Base-by-base conservation (phyloP, 2,888 invertebrate species). In the Octodonta nipae region DNA sequence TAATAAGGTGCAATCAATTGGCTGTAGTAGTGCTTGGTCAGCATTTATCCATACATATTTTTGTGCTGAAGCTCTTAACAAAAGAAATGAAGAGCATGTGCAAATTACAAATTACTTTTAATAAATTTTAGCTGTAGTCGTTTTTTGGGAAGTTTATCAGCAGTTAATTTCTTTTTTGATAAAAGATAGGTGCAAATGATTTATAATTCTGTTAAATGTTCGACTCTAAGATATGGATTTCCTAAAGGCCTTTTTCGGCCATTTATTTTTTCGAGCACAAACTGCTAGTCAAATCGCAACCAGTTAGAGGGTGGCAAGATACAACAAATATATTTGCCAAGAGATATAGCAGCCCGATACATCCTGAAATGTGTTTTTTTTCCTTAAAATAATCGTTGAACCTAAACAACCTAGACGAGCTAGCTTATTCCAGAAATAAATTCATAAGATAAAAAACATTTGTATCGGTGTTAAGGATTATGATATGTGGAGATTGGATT, bases 21-120 rank as follows among this genome's bases (percentile, higher is more conserved):
- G 44, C 34, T 43, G 37, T 36, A 43, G 28, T 46, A 26, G 34
- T 33, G 41, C 39, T 43, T 40, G 36, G 29, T 45, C 30, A 37
- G 43, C 42, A 45, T 44, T 42, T 39, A 31, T 40, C 42, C 41
- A 44, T 30, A 44, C 15, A 40, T 32, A 45, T 38, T 41, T 47
- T 44, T 44, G 42, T 44, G 34, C 45, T 41, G 41, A 33, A 43
- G 44, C 46, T 33, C 38, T 43, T 41, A 45, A 45, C 13, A 34
- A 38, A 45, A 44, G 41, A 42, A 44, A 43, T 46, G 35, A 17
- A 28, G 16, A 32, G 35, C 41, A 44, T 43, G 40, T 41, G 42
- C n/a, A n/a, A 48, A 30, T 34, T 46, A 34, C 45, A 47, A 30
- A 43, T 46, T 29, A 20, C 20, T 20, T 20, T 20, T 20, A 20